Evolutionary conservation across 2,797 vertebrate genomes (phyloP), one percentile per base, ranked within the genome.

Genomic region (Tinamus major): DNA sequence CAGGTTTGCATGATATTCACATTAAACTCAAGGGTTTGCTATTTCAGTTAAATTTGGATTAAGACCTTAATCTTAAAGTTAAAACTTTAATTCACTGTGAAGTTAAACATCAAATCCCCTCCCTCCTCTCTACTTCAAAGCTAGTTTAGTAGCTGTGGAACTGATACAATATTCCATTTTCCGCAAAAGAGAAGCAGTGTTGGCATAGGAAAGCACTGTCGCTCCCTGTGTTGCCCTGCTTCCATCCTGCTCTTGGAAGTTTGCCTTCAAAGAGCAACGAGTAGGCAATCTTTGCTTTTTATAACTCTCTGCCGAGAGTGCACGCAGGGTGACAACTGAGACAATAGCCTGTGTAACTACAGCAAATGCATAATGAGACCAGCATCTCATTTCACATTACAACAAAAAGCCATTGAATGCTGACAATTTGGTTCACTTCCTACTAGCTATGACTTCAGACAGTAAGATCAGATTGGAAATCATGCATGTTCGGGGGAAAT

Each of bases 371-470:
- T 42, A 20, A 87, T 69, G 70, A 53, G 44, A 81, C 27, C 77
- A 91, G 93, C 85, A 58, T 79, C 82, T 91, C 74, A 74, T 92
- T 79, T 89, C 85, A 88, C 23, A 42, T 76, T 31, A 71, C 65
- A 81, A 29, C 76, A 75, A 89, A 59, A 31, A 59, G 41, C 35
- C 46, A 70, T 4, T 79, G 68, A 89, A 65, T 2, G 8, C 56
- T 58, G 71, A 75, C 64, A 85, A 77, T 44, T 77, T 74, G 24
- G 15, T 49, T 75, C 68, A 37, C 35, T 82, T 93, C 69, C 71
- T 71, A 53, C 31, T 33, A 61, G n/a, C 55, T 46, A 0, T 53
- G 58, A 59, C 67, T 92, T 89, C 24, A 85, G 41, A 65, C 37
- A 78, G 55, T n/a, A 67, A 53, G n/a, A 67, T 58, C 29, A 58